Percentiles rank a stretch among this genome's conserved stretches.
phyloP scores from a whole-genome alignment of 2,797 vertebrate species.

The Parotocinclus haroldoi region DNA sequence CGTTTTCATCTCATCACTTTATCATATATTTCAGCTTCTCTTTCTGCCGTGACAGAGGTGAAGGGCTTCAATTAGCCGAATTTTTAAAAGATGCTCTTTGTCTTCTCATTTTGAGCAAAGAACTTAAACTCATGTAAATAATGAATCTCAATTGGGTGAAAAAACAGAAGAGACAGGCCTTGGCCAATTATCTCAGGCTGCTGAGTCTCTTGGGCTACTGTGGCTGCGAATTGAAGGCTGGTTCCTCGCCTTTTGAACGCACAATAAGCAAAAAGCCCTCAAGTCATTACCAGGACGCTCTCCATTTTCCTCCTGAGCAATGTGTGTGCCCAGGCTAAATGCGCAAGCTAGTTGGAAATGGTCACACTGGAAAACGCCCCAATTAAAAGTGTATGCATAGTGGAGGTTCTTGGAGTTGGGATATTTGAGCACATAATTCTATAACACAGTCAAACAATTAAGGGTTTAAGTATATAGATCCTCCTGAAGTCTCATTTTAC shows the following conservation, averaged over 20 bases:
- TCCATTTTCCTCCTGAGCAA: slow-evolving; percentile 40
- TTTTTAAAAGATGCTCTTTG: slow-evolving; percentile 51
- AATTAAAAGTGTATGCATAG: slow-evolving; percentile 34
- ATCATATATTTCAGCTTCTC: slow-evolving; percentile 47
- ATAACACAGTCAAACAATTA: slow-evolving; percentile 14
- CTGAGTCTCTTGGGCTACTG: slow-evolving; percentile 51
- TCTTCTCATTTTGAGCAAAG: slow-evolving; percentile 50
- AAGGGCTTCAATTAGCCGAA: slow-evolving; percentile 51
- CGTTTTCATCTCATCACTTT: slow-evolving; percentile 47
- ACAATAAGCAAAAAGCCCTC: slow-evolving; percentile 50
- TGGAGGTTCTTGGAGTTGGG: neutral
- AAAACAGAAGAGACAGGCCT: slow-evolving; percentile 40
- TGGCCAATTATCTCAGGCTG: slow-evolving; percentile 53
- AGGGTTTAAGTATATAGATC: neutral
- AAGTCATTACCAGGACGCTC: slow-evolving; percentile 52
- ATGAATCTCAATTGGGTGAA: slow-evolving; percentile 53
- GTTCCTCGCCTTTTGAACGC: slow-evolving; percentile 50
- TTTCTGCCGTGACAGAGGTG: slow-evolving; percentile 36
- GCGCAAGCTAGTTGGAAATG: slow-evolving; percentile 38
- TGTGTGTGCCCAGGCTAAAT: slow-evolving; percentile 33
- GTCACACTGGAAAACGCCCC: slow-evolving; percentile 37
- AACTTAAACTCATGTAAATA: slow-evolving; percentile 53
- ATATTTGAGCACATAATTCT: slow-evolving; percentile 11
- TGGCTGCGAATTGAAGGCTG: slow-evolving; percentile 47
- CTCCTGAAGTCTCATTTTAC: no score